A percentile compares a stretch with the other conserved stretches of the same genome.
Evolutionary conservation across 2,888 invertebrate genomes (phyloP).

Genomic region (Limulus polyphemus): DNA sequence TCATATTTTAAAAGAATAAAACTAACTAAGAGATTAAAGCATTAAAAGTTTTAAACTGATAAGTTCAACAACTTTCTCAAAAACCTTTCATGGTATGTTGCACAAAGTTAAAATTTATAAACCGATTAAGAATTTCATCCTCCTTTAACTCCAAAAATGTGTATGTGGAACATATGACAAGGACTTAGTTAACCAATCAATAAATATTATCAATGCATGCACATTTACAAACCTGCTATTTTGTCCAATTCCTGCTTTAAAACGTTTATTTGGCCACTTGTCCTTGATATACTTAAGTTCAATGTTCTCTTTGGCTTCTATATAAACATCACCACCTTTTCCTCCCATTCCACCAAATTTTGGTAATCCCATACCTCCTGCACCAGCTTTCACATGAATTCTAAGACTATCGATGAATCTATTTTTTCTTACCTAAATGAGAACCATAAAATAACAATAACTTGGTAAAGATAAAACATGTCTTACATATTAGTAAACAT

Average conservation of each 20-base stretch:
- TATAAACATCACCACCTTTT: conserved; percentile 71
- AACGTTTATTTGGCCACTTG: conserved; percentile 46
- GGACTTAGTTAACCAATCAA: not conserved
- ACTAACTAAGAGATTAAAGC: no score
- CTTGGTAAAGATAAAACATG: no score
- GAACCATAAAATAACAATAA: no score
- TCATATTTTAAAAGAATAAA: no score
- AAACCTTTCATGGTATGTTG: no score
- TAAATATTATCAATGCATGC: no score
- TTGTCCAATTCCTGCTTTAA: conserved; percentile 56
- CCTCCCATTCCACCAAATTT: conserved; percentile 80
- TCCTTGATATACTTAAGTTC: conserved; percentile 34
- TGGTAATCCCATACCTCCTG: conserved; percentile 63
- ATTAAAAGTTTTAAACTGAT: no score
- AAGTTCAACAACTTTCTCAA: no score
- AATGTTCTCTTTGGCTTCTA: conserved; percentile 36
- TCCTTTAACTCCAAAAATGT: conserved; percentile 4
- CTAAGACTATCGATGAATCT: conserved; percentile 67
- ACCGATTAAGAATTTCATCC: no score
- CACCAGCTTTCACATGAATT: conserved; percentile 65
- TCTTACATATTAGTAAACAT: no score
- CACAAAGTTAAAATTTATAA: no score
- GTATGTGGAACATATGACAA: not conserved
- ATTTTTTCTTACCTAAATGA: no score
- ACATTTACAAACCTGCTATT: conserved; percentile 47